Evolutionary conservation across 2,888 invertebrate species (phyloP).

Genomic region (Chrysolina haemoptera): DNA sequence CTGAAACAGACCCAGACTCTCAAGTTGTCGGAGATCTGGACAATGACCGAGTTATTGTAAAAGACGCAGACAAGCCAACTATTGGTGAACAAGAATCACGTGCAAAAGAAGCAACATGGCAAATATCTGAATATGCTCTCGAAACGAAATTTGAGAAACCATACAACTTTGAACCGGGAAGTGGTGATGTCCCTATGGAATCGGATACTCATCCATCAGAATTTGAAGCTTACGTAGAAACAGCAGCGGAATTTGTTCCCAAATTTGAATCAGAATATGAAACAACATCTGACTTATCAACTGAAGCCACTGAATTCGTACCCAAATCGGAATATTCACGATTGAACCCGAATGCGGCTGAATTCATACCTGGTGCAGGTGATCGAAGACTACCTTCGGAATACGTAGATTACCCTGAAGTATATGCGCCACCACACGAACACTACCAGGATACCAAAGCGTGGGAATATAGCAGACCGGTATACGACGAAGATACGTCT

Average conservation of each 20-base stretch:
- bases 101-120: not conserved
- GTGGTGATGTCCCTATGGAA: conserved; percentile 16
- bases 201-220: conserved; percentile 50
- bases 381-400: conserved; percentile 46
- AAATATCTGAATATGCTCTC: too few species aligned
- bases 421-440: conserved; percentile 38
- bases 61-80: not conserved
- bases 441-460: conserved; percentile 36
- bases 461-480: conserved; percentile 58
- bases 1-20: too few species aligned
- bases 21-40: not conserved
- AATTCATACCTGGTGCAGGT: conserved; percentile 64
- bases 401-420: conserved; percentile 33
- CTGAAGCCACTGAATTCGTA: conserved; percentile 62
- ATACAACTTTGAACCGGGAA: not conserved
- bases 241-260: conserved; percentile 63
- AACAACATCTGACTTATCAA: conserved; percentile 49
- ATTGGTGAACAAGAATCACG: not conserved
- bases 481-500: conserved; percentile 53
- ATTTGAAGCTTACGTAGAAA: conserved; percentile 63
- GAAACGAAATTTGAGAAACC: too few species aligned
- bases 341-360: conserved; percentile 67
- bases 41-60: not conserved
- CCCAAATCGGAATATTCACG: conserved; percentile 61
- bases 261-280: conserved; percentile 48